Conservation (phyloP, 1,140 invertebrate species). For the Rhizoglyphus robini region DNA sequence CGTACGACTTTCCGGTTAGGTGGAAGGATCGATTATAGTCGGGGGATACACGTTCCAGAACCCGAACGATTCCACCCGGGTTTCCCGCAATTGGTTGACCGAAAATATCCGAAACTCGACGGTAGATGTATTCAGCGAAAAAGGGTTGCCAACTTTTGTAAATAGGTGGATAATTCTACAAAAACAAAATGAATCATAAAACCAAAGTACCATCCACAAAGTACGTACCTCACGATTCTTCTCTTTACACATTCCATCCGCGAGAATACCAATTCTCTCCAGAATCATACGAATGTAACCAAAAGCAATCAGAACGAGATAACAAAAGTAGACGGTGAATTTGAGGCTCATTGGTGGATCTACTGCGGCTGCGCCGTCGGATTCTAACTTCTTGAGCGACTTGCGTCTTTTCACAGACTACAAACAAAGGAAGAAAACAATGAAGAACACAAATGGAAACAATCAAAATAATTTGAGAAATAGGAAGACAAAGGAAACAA, state of each 20-base stretch:
- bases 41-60: constrained; percentile 66
- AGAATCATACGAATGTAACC: constrained; percentile 38
- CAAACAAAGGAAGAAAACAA: too few relatives aligned
- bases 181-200: neutral
- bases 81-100: constrained; percentile 82
- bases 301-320: constrained; percentile 32
- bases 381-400: too few relatives aligned
- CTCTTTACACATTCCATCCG: constrained; percentile 32
- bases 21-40: constrained; percentile 68
- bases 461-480: too few relatives aligned
- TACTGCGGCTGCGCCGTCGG: too few relatives aligned
- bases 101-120: constrained; percentile 81
- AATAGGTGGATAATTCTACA: constrained; percentile 70
- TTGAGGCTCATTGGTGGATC: constrained; percentile 24
- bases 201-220: neutral
- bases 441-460: too few relatives aligned
- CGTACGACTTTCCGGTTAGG: constrained; percentile 30
- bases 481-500: too few relatives aligned
- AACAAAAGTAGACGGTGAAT: constrained; percentile 25
- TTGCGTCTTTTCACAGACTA: too few relatives aligned
- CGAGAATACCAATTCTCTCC: constrained; percentile 34
- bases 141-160: constrained; percentile 87
- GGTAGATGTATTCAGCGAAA: constrained; percentile 83
- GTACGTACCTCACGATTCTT: constrained; percentile 27
- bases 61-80: constrained; percentile 64